These are phyloP conservation scores for Hyposoter dolosus DNA, from an alignment of 2,888 invertebrate species.

Conservation along the genomic window DNA sequence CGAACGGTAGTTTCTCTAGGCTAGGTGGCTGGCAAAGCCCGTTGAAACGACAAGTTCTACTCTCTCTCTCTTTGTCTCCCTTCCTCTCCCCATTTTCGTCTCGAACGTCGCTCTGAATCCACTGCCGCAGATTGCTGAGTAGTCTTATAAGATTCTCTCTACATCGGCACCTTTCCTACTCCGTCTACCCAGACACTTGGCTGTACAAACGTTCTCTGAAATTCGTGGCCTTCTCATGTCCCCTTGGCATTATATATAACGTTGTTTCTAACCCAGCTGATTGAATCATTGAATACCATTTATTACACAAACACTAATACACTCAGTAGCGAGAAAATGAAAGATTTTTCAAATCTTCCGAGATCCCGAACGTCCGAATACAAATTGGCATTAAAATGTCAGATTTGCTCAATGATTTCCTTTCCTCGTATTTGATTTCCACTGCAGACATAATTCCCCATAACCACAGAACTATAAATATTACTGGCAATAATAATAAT, in stretches of 20 bases:
- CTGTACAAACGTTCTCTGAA: neutral
- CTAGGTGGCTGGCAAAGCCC: conserved; percentile 69
- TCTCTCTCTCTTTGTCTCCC: conserved; percentile 13
- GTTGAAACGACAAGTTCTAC: conserved; percentile 73
- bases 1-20: conserved; percentile 74
- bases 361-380: neutral
- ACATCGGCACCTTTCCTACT: conserved; percentile 20
- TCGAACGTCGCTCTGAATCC: neutral
- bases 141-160: conserved; percentile 30
- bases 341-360: conserved; percentile 5
- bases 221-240: neutral
- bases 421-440: neutral
- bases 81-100: conserved; percentile 11
- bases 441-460: conserved; percentile 7
- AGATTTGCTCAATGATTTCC: neutral
- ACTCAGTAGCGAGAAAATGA: conserved; percentile 3
- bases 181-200: conserved; percentile 6
- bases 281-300: conserved; percentile 1
- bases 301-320: neutral
- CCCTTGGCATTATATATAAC: neutral
- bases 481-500: conserved; percentile 19
- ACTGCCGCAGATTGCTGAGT: conserved; percentile 75
- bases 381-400: neutral
- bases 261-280: neutral
- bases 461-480: conserved; percentile 34